A percentile compares a stretch with the other conserved stretches of the same genome.
Conservation (phyloP, 1,140 invertebrate genomes). For the Galleria mellonella region DNA sequence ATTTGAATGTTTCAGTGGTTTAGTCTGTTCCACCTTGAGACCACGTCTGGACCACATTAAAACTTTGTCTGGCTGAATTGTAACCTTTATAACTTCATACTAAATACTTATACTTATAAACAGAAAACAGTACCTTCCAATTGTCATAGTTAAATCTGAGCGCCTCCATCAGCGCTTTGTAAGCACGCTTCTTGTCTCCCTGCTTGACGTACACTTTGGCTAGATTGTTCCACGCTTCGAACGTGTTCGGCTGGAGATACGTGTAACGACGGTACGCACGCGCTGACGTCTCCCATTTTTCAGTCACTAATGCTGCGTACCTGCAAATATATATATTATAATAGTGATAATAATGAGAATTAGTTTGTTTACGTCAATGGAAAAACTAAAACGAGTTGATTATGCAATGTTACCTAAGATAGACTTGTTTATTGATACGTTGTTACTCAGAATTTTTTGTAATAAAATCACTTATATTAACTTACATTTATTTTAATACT, state of each 20-base stretch:
- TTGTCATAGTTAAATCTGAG: slow-evolving; percentile 95
- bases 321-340: slow-evolving; percentile 21
- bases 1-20: too few relatives aligned
- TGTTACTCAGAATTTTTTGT: too few relatives aligned
- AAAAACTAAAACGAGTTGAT: too few relatives aligned
- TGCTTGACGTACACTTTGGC: slow-evolving; percentile 93
- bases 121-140: slow-evolving; percentile 84
- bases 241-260: slow-evolving; percentile 89
- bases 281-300: slow-evolving; percentile 89
- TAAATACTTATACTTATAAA: too few relatives aligned
- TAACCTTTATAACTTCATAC: too few relatives aligned
- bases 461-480: too few relatives aligned
- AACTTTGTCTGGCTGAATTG: too few relatives aligned
- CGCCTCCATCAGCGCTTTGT: slow-evolving; percentile 89
- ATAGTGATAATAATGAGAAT: slow-evolving; percentile 3
- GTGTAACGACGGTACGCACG: slow-evolving; percentile 91
- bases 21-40: too few relatives aligned
- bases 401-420: too few relatives aligned
- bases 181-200: slow-evolving; percentile 90
- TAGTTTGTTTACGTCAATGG: not conserved
- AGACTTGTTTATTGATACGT: too few relatives aligned
- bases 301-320: slow-evolving; percentile 85
- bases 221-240: slow-evolving; percentile 98
- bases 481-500: too few relatives aligned
- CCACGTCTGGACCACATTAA: too few relatives aligned